These are phyloP conservation scores for Elgaria multicarinata DNA, from an alignment of 2,113 vertebrate species.

Conservation along the genomic window DNA sequence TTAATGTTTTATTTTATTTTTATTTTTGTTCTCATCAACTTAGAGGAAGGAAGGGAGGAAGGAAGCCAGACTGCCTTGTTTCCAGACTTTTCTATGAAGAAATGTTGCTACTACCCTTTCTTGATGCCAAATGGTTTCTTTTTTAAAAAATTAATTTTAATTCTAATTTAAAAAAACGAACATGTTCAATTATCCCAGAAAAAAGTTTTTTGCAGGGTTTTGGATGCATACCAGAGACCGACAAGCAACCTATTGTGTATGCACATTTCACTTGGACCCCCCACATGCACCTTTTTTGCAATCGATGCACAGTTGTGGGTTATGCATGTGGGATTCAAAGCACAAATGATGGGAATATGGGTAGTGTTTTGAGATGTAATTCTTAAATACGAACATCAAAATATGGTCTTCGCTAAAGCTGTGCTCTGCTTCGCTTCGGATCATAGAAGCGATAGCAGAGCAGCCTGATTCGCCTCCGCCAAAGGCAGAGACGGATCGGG, in stretches of 20 bases:
- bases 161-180: background rate
- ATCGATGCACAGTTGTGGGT: background rate
- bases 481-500: too few relatives aligned
- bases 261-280: background rate
- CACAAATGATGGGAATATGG: background rate
- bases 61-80: background rate
- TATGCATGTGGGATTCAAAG: background rate
- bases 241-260: background rate
- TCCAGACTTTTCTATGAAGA: background rate
- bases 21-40: slow-evolving; percentile 46
- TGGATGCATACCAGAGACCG: background rate
- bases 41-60: background rate
- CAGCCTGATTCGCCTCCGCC: too few relatives aligned
- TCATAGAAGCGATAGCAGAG: too few relatives aligned
- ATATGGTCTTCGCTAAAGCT: too few relatives aligned
- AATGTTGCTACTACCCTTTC: background rate
- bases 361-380: background rate
- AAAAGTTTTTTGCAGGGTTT: background rate
- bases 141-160: background rate
- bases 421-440: too few relatives aligned
- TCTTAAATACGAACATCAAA: background rate
- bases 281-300: background rate
- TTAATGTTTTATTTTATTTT: background rate
- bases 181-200: background rate
- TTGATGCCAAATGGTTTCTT: background rate